A percentile compares a stretch with the other conserved stretches of the same genome.
phyloP scores from a whole-genome alignment of 2,888 invertebrate genomes.

The Nephrotoma flavescens region DNA sequence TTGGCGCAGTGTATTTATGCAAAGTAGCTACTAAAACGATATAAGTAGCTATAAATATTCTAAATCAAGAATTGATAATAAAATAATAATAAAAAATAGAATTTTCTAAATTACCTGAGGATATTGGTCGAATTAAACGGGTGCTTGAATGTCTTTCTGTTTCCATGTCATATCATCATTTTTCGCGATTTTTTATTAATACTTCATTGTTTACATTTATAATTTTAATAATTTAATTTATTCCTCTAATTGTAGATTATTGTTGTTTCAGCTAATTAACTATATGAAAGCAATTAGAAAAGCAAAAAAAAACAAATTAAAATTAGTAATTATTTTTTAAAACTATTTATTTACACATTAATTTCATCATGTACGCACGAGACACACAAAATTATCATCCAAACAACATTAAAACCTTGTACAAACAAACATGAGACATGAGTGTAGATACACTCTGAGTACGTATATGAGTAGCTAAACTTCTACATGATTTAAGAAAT shows the following conservation, averaged over 20 bases:
- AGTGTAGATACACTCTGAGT: no score
- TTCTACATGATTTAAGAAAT: no score
- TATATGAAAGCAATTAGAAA: background rate
- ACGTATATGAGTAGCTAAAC: no score
- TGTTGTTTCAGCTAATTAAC: background rate
- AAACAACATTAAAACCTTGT: no score
- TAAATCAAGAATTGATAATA: no score
- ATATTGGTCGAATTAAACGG: background rate
- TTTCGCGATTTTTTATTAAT: background rate
- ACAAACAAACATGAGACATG: no score
- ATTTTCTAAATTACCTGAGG: background rate
- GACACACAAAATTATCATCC: no score
- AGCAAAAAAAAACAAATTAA: background rate
- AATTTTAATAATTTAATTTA: background rate
- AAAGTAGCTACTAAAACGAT: no score
- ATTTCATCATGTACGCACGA: background rate
- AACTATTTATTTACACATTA: background rate
- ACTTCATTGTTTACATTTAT: background rate
- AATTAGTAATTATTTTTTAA: background rate
- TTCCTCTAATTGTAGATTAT: background rate
- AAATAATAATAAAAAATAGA: background rate
- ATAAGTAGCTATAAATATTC: no score
- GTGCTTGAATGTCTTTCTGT: background rate
- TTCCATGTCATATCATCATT: background rate
- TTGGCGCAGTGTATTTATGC: no score